Conservation (phyloP, 2,113 vertebrate species). For the Cynopterus brachyotis region DNA sequence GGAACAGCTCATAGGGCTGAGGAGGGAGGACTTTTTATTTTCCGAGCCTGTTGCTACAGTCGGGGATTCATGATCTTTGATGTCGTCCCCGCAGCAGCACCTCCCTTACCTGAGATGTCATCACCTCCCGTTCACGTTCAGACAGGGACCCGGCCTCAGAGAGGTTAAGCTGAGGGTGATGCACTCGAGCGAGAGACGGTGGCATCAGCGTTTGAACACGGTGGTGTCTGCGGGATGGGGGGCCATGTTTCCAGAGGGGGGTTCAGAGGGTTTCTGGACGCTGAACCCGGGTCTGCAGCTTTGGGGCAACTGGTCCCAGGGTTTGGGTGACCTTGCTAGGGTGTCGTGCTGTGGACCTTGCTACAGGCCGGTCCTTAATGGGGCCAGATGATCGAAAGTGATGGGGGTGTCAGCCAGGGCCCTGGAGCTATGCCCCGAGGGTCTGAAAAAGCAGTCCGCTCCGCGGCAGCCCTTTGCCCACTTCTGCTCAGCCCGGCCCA, state of each 20-base stretch:
- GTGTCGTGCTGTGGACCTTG: background rate
- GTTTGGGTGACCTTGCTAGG: background rate
- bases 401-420: background rate
- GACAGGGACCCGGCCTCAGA: background rate
- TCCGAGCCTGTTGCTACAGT: background rate
- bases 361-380: background rate
- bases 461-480: background rate
- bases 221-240: background rate
- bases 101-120: background rate
- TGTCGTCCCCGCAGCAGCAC: background rate
- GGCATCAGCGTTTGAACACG: background rate
- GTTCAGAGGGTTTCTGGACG: background rate
- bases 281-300: background rate
- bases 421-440: background rate
- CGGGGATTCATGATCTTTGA: background rate
- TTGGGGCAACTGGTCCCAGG: background rate
- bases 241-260: background rate
- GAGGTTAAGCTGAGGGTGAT: background rate
- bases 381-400: background rate
- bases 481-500: background rate
- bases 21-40: background rate
- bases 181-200: background rate
- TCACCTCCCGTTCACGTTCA: background rate
- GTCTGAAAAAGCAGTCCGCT: background rate
- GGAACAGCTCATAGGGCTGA: background rate